Percentiles rank a stretch among this genome's conserved stretches.
phyloP scores from a whole-genome alignment of 1,140 invertebrate genomes.

The Adoxophyes honmai region DNA sequence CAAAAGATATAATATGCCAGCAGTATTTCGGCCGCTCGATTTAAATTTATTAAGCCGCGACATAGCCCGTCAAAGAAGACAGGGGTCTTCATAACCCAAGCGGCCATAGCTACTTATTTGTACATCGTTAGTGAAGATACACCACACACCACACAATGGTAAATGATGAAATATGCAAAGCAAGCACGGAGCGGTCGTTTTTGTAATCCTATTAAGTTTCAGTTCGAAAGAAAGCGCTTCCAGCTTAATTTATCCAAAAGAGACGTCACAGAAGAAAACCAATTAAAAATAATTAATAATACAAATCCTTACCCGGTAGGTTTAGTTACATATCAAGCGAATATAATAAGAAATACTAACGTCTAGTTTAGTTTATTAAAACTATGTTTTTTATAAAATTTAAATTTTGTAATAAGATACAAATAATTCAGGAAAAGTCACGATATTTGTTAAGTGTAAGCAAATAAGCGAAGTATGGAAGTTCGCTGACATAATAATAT shows the following conservation, averaged over 20 bases:
- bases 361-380: too few species aligned
- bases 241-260: too few species aligned
- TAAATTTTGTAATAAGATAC: too few species aligned
- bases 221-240: neutral
- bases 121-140: conserved; percentile 46
- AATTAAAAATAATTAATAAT: too few species aligned
- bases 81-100: conserved; percentile 35
- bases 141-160: conserved; percentile 40
- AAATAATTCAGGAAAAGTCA: too few species aligned
- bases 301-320: too few species aligned
- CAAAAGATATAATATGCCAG: too few species aligned
- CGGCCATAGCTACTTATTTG: conserved; percentile 40
- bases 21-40: conserved; percentile 18
- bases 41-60: conserved; percentile 38
- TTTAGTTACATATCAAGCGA: too few species aligned
- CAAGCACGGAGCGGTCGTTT: conserved; percentile 17
- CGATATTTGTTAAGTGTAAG: too few species aligned
- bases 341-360: too few species aligned
- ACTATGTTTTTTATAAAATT: too few species aligned
- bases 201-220: conserved; percentile 31
- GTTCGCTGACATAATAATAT: conserved; percentile 26
- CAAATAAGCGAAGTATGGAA: neutral
- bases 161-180: conserved; percentile 64
- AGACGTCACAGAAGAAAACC: too few species aligned
- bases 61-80: conserved; percentile 30